Conservation (phyloP, 2,888 invertebrate genomes). For the Caenorhabditis doughertyi region DNA sequence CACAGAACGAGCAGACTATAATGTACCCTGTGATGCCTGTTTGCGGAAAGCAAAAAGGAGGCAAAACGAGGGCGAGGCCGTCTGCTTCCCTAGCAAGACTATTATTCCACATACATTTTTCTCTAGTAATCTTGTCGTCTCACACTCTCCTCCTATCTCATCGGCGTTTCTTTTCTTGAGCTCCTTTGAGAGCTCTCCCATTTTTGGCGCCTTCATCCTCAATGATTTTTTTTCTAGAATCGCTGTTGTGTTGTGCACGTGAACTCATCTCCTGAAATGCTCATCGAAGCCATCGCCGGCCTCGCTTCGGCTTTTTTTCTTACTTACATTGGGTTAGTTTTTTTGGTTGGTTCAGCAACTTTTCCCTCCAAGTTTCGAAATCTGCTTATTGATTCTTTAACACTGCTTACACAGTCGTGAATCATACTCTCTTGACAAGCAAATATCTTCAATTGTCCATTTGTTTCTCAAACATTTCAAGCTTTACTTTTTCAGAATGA, state of each 20-base stretch:
- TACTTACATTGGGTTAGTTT: constrained; percentile 53
- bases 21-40: constrained; percentile 45
- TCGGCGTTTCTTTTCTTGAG: constrained; percentile 22
- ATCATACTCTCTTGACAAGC: neutral
- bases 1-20: constrained; percentile 45
- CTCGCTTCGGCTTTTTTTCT: constrained; percentile 43
- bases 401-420: neutral
- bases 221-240: constrained; percentile 40
- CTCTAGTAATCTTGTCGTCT: constrained; percentile 29
- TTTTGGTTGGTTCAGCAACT: neutral
- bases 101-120: constrained; percentile 47
- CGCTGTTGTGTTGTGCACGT: constrained; percentile 46
- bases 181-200: constrained; percentile 24
- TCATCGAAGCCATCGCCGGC: constrained; percentile 50
- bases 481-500: constrained; percentile 42
- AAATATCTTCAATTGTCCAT: neutral
- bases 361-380: neutral
- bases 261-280: constrained; percentile 21
- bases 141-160: constrained; percentile 3
- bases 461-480: neutral
- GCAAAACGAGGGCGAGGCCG: constrained; percentile 52
- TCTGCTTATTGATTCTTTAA: neutral
- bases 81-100: constrained; percentile 49
- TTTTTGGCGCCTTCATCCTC: constrained; percentile 15
- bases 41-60: constrained; percentile 51